phyloP scores from a whole-genome alignment of 2,797 vertebrate genomes.

The Pangasius krempfi region DNA sequence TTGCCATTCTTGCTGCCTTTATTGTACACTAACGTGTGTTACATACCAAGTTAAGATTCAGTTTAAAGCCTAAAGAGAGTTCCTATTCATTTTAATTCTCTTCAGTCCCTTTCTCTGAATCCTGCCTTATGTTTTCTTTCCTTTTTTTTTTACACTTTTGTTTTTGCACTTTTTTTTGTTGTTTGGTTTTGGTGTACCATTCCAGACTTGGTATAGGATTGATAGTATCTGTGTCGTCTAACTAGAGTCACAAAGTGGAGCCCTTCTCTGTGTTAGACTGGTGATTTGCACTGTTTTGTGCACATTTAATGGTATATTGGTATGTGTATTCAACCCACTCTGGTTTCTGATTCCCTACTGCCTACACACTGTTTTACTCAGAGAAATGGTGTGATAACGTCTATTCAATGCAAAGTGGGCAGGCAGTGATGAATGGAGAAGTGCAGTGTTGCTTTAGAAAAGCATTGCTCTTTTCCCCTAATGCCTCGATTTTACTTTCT shows the following conservation, averaged over 20 bases:
- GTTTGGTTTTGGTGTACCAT: slow-evolving; percentile 45
- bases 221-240: slow-evolving; percentile 69
- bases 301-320: slow-evolving; percentile 55
- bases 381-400: slow-evolving; percentile 3
- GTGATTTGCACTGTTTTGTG: slow-evolving; percentile 56
- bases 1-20: slow-evolving; percentile 54
- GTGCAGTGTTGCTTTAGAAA: neutral
- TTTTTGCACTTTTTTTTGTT: slow-evolving; percentile 34
- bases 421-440: slow-evolving; percentile 6
- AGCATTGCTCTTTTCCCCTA: slow-evolving; percentile 9
- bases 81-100: slow-evolving; percentile 58
- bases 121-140: slow-evolving; percentile 46
- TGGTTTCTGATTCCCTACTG: slow-evolving; percentile 26
- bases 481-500: neutral
- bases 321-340: slow-evolving; percentile 43
- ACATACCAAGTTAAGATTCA: slow-evolving; percentile 26
- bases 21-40: slow-evolving; percentile 39
- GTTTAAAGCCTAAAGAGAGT: slow-evolving; percentile 8
- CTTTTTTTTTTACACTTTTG: slow-evolving; percentile 52
- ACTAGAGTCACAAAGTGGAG: slow-evolving; percentile 60
- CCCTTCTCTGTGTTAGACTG: slow-evolving; percentile 51
- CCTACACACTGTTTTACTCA: slow-evolving; percentile 28
- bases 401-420: neutral
- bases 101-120: slow-evolving; percentile 48
- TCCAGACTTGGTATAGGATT: slow-evolving; percentile 63